These are phyloP conservation scores for Micromys minutus DNA, from an alignment of 2,113 vertebrate species.

Conservation along the genomic window DNA sequence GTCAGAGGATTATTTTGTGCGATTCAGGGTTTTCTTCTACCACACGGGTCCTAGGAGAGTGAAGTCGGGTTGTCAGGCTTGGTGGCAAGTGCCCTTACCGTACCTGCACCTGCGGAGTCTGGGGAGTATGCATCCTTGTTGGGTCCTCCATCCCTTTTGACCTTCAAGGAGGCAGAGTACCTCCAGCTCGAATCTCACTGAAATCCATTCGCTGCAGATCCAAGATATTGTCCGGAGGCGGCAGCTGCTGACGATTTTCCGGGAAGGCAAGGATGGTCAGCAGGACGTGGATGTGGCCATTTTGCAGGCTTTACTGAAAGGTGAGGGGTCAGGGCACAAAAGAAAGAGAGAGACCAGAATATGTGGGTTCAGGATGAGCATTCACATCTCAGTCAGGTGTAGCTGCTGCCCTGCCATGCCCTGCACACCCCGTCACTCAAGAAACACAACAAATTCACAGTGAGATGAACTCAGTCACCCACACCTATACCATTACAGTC, in stretches of 20 bases:
- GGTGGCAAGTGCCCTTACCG: neutral
- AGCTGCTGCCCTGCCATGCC: rapidly evolving
- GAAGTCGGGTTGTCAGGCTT: neutral
- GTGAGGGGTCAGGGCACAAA: constrained; percentile 76
- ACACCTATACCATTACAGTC: neutral
- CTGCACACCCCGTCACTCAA: neutral
- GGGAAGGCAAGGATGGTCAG: constrained; percentile 89
- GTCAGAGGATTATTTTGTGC: neutral
- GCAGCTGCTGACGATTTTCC: constrained; percentile 93
- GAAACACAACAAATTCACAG: neutral
- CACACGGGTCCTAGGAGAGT: neutral
- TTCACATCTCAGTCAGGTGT: rapidly evolving
- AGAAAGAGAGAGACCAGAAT: rapidly evolving
- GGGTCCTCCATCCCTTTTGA: rapidly evolving
- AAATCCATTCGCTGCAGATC: constrained; percentile 85
- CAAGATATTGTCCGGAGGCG: constrained; percentile 93
- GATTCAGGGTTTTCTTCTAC: neutral
- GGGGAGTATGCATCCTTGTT: neutral
- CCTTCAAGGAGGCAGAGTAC: neutral
- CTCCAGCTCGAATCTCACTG: neutral
- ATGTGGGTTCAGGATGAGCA: rapidly evolving
- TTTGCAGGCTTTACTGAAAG: constrained; percentile 96
- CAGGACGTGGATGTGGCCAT: constrained; percentile 95
- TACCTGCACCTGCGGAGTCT: neutral
- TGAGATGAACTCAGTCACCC: neutral